Evolutionary conservation across 2,113 vertebrate genomes (phyloP).

Genomic region (Antechinus stuartii): DNA sequence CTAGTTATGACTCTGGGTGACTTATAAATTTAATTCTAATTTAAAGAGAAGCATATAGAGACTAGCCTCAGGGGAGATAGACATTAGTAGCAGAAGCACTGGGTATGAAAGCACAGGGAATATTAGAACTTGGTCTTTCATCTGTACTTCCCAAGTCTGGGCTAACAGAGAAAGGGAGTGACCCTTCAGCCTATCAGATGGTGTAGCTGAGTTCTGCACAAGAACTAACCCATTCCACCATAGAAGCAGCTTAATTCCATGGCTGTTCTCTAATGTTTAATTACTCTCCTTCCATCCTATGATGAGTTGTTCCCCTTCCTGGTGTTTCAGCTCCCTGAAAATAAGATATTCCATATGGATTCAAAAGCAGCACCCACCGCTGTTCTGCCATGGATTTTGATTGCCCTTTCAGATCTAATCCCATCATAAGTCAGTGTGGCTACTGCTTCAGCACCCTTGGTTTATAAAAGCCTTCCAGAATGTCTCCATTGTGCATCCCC

Average conservation of each 20-base stretch:
- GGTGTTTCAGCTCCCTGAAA: conserved; percentile 68
- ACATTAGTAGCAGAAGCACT: conserved; percentile 57
- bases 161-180: conserved; percentile 68
- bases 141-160: conserved; percentile 76
- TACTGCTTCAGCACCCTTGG: not conserved
- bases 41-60: conserved; percentile 76
- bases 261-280: conserved; percentile 54
- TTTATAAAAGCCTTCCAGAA: not conserved
- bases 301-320: conserved; percentile 57
- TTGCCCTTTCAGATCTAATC: conserved; percentile 37
- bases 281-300: conserved; percentile 53
- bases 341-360: conserved; percentile 49
- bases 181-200: conserved; percentile 63
- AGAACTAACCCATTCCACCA: conserved; percentile 30
- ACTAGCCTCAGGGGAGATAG: conserved; percentile 60
- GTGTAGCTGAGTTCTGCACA: conserved; percentile 50
- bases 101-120: conserved; percentile 70
- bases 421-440: conserved; percentile 15
- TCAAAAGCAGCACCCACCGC: conserved; percentile 54
- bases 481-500: not conserved
- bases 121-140: conserved; percentile 48
- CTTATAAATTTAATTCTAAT: conserved; percentile 76
- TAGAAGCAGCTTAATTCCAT: conserved; percentile 56
- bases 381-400: conserved; percentile 42
- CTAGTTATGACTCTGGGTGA: not conserved